These are phyloP conservation scores for Enteromius paludinosus DNA, from an alignment of 2,797 vertebrate species.

Conservation along the genomic window DNA sequence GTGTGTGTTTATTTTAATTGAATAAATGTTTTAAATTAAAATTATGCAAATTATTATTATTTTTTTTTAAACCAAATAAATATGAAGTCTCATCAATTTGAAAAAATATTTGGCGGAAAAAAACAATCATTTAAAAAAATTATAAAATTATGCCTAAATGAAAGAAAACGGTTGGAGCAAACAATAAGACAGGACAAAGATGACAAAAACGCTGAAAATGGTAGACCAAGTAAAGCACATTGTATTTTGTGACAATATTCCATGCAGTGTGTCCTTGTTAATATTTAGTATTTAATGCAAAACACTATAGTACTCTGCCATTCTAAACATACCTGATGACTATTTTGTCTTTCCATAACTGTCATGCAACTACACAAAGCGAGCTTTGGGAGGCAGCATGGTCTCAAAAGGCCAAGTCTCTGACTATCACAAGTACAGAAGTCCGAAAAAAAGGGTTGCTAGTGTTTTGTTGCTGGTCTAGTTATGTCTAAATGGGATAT, in stretches of 20 bases:
- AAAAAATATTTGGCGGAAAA: neutral
- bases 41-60: neutral
- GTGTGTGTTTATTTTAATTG: neutral
- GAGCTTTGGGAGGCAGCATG: constrained; percentile 22
- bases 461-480: constrained; percentile 3
- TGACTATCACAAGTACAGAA: constrained; percentile 14
- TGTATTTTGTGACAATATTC: neutral
- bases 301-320: neutral
- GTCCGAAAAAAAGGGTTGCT: neutral
- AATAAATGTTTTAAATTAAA: neutral
- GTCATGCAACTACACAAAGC: constrained; percentile 5
- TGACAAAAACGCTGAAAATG: neutral
- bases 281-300: too few relatives aligned
- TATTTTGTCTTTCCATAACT: neutral
- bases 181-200: neutral
- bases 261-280: neutral
- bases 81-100: neutral
- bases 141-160: neutral
- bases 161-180: neutral
- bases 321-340: neutral
- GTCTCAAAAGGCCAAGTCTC: neutral
- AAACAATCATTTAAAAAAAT: neutral
- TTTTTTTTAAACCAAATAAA: neutral
- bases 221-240: neutral
- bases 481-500: neutral